Percentiles rank a stretch among this genome's conserved stretches.
Conservation (phyloP, 2,888 invertebrate species). For the Lochmaea capreae region DNA sequence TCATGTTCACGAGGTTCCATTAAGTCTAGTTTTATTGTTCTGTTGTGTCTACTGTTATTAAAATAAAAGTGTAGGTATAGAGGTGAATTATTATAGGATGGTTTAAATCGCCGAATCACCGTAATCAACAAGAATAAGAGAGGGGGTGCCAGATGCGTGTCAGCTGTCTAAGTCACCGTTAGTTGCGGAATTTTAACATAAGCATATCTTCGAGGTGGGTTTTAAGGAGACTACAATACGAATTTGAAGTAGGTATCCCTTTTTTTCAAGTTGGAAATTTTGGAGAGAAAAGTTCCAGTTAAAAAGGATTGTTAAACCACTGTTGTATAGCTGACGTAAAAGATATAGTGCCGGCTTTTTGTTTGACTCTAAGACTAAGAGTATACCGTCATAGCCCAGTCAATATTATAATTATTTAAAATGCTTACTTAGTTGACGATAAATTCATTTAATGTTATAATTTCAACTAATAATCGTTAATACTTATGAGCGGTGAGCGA, state of each 20-base stretch:
- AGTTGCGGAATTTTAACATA: background rate
- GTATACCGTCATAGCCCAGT: too few relatives aligned
- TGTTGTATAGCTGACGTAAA: too few relatives aligned
- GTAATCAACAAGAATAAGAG: slow-evolving; percentile 39
- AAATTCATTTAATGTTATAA: too few relatives aligned
- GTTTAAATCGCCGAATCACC: slow-evolving; percentile 40
- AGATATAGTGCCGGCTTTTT: too few relatives aligned
- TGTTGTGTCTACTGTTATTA: too few relatives aligned
- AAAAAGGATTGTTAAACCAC: too few relatives aligned
- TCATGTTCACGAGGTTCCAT: background rate
- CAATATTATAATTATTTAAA: too few relatives aligned
- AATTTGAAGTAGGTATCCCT: background rate
- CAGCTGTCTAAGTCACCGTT: slow-evolving; percentile 35
- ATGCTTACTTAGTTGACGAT: too few relatives aligned
- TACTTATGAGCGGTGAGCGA: too few relatives aligned
- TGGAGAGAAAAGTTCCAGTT: too few relatives aligned
- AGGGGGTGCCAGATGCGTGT: slow-evolving; percentile 43
- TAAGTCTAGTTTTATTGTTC: background rate
- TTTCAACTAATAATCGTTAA: too few relatives aligned
- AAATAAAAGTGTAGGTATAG: background rate
- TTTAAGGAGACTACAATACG: background rate
- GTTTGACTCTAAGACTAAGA: too few relatives aligned
- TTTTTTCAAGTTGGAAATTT: background rate
- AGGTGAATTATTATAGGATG: slow-evolving; percentile 29
- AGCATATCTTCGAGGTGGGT: background rate